Evolutionary conservation across 2,888 invertebrate species (phyloP).

Genomic region (Chalcosyrphus nemorum): DNA sequence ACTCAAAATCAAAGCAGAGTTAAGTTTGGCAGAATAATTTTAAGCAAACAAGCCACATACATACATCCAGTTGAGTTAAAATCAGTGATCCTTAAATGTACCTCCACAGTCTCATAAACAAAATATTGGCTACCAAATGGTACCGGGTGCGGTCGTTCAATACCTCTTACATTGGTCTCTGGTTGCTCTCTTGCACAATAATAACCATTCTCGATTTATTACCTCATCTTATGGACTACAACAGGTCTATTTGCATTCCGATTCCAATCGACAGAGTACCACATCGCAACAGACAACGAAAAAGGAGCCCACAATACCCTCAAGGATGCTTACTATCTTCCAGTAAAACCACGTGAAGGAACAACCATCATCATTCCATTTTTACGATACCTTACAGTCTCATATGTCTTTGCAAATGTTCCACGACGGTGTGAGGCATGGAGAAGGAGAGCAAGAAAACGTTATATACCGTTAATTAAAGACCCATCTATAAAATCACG

Average conservation of each 20-base stretch:
- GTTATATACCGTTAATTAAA: conserved; percentile 64
- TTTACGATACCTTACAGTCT: conserved; percentile 60
- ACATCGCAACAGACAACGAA: conserved; percentile 22
- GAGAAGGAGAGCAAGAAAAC: conserved; percentile 2
- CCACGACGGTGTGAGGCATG: neutral
- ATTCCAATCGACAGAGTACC: conserved; percentile 57
- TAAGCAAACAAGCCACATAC: neutral
- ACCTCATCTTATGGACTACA: conserved; percentile 60
- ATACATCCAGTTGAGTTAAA: neutral
- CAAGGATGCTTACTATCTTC: neutral
- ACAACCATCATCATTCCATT: conserved; percentile 41
- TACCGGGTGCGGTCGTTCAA: neutral
- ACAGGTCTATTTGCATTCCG: conserved; percentile 69
- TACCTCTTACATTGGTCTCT: no score
- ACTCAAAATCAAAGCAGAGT: neutral
- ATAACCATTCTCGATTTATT: conserved; percentile 63
- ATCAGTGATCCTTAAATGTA: neutral
- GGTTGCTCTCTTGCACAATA: conserved; percentile 11
- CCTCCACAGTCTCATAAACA: neutral
- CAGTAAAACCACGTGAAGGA: neutral
- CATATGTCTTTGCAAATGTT: conserved; percentile 46
- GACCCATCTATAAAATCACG: conserved; percentile 63
- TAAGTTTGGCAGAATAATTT: neutral
- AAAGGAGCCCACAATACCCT: conserved; percentile 12
- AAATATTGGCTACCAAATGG: conserved; percentile 21